These are phyloP conservation scores for Mamestra configurata DNA, from an alignment of 1,140 invertebrate genomes.

Conservation along the genomic window DNA sequence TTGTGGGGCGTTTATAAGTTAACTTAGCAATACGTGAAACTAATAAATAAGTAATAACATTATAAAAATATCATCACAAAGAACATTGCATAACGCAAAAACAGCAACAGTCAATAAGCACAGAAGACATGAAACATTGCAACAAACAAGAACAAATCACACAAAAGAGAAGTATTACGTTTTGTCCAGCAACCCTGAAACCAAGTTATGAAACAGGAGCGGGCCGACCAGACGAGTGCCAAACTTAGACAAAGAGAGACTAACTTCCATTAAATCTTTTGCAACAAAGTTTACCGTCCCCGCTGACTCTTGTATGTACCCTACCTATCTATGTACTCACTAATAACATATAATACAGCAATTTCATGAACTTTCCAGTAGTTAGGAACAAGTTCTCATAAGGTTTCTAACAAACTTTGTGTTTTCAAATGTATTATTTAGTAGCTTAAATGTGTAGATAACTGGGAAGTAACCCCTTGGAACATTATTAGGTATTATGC, in stretches of 20 bases:
- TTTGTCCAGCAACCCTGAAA: slow-evolving; percentile 56
- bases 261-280: slow-evolving; percentile 87
- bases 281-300: slow-evolving; percentile 78
- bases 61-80: background rate
- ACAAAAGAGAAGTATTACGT: slow-evolving; percentile 30
- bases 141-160: slow-evolving; percentile 23
- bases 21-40: too few relatives aligned
- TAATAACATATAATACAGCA: slow-evolving; percentile 41
- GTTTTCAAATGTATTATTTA: slow-evolving; percentile 43
- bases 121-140: background rate
- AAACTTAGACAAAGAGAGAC: slow-evolving; percentile 83
- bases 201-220: slow-evolving; percentile 74
- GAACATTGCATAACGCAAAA: background rate
- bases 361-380: slow-evolving; percentile 44
- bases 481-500: slow-evolving; percentile 11
- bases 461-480: background rate
- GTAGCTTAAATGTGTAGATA: slow-evolving; percentile 14
- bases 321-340: slow-evolving; percentile 57
- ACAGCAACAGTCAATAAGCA: background rate
- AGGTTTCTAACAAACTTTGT: slow-evolving; percentile 24
- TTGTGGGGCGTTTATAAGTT: too few relatives aligned
- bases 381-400: slow-evolving; percentile 39
- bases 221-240: slow-evolving; percentile 73
- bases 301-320: slow-evolving; percentile 68
- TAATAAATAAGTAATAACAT: background rate